Evolutionary conservation across 2,113 vertebrate genomes (phyloP).

Genomic region (Takifugu bimaculatus): DNA sequence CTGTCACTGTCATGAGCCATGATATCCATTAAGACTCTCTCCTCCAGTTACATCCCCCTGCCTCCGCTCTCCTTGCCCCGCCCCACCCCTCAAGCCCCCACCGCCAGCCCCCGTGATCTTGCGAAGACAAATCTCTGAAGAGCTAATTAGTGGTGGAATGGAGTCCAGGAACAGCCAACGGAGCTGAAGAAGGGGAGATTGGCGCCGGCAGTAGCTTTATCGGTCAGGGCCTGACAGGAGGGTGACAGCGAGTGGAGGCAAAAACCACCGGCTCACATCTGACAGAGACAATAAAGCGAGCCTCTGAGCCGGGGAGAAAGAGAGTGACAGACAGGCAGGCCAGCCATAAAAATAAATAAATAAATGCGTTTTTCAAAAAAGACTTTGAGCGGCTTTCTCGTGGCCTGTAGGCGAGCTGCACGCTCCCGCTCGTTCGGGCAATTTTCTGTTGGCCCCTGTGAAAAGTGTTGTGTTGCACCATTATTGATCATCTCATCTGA

Average conservation of each 20-base stretch:
- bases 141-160: constrained; percentile 98
- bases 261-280: constrained; percentile 87
- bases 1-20: constrained; percentile 9
- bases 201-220: constrained; percentile 82
- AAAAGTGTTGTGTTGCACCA: not conserved
- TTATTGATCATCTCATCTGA: constrained; percentile 15
- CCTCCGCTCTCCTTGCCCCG: constrained; percentile 41
- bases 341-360: constrained; percentile 11
- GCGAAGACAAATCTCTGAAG: constrained; percentile 99
- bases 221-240: constrained; percentile 90
- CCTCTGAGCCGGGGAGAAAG: constrained; percentile 68
- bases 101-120: constrained; percentile 70
- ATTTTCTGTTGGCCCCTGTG: constrained; percentile 10
- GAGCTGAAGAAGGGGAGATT: constrained; percentile 89
- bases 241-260: constrained; percentile 88
- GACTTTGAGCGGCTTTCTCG: constrained; percentile 64
- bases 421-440: constrained; percentile 9
- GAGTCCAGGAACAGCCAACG: constrained; percentile 88
- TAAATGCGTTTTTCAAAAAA: not conserved
- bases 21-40: constrained; percentile 36
- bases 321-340: constrained; percentile 54
- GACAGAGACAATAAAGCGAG: constrained; percentile 88
- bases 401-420: constrained; percentile 47
- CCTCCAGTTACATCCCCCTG: constrained; percentile 54
- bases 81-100: constrained; percentile 60